Percentiles rank a stretch among this genome's conserved stretches.
Conservation (phyloP, 2,113 vertebrate genomes). For the Xyrauchen texanus region DNA sequence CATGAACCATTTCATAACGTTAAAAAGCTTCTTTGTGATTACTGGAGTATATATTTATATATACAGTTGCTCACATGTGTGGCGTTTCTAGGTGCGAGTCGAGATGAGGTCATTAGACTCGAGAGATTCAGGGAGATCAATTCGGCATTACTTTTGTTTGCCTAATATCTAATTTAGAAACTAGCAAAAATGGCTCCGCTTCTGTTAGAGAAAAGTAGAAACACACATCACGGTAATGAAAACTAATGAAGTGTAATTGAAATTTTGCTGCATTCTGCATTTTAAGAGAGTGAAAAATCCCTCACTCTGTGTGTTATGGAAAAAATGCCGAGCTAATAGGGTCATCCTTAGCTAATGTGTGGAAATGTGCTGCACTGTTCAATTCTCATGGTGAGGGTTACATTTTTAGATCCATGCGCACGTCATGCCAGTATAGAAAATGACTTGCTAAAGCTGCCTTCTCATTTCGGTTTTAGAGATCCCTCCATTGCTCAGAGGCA, state of each 20-base stretch:
- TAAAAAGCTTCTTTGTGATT: not conserved
- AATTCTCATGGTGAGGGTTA: slow-evolving; percentile 58
- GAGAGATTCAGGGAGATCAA: not conserved
- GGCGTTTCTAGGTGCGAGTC: not conserved
- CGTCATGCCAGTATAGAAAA: slow-evolving; percentile 53
- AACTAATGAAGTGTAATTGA: slow-evolving; percentile 62
- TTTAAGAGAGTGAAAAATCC: slow-evolving; percentile 57
- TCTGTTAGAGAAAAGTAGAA: not conserved
- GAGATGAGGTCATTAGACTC: slow-evolving; percentile 4
- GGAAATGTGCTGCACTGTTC: slow-evolving; percentile 58
- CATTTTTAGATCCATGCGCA: slow-evolving; percentile 44
- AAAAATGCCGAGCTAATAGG: slow-evolving; percentile 56
- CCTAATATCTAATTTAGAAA: not conserved
- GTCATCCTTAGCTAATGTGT: slow-evolving; percentile 62
- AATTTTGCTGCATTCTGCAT: slow-evolving; percentile 59
- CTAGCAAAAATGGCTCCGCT: not conserved
- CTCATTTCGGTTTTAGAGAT: slow-evolving; percentile 49
- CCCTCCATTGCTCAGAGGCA: slow-evolving; percentile 40
- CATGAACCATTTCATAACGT: not conserved
- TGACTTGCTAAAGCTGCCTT: slow-evolving; percentile 46
- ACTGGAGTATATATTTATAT: not conserved
- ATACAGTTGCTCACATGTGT: not conserved
- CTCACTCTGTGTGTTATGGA: slow-evolving; percentile 45
- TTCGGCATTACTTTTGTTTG: not conserved
- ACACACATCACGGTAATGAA: slow-evolving; percentile 2